Evolutionary conservation across 2,797 vertebrate species (phyloP), one percentile per base, ranked within the genome.

Genomic region (Rallus crepitans): DNA sequence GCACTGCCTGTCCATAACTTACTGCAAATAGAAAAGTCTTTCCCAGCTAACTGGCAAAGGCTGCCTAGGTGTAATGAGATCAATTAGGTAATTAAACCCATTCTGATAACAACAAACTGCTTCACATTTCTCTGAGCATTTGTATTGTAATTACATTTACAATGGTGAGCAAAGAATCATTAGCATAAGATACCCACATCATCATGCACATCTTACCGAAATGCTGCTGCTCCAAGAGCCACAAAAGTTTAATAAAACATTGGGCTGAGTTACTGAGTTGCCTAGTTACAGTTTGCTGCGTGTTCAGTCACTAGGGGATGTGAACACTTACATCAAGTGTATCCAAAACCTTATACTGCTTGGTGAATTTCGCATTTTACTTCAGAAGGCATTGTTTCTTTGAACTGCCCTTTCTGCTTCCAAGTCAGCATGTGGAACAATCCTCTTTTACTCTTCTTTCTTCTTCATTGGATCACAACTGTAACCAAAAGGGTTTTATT

Each of bases 11-110:
- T 28, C 28, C 37, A 4, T 81, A 31, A 6, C 17, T 65, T 15
- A 3, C 11, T 40, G 52, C 68, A 69, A 31, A 8, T 1, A 12
- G 45, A 57, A 21, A 13, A 4, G 40, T 50, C 0, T 1, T 75
- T 39, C 57, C 27, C 18, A 13, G 23, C 15, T 15, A 27, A 16
- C 19, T 65, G 0, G 0, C 24, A 53, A 47, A 42, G 21, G 71
- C 27, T 82, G 37, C n/a, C 31, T 9, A 11, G 3, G 30, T 52
- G 18, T 52, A 60, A 5, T 5, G 21, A 35, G 57, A 33, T 21
- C 1, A 1, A 0, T 2, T 60, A 53, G 15, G 11, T 18, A 50
- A 52, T 45, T 78, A 11, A 6, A 59, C 6, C 30, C n/a, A 1
- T 37, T 35, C 18, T 21, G 11, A 69, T 82, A 85, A 27, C 16